Evolutionary conservation across 2,797 vertebrate species (phyloP), one percentile per base, ranked within the genome.

Genomic region (Morus bassanus): DNA sequence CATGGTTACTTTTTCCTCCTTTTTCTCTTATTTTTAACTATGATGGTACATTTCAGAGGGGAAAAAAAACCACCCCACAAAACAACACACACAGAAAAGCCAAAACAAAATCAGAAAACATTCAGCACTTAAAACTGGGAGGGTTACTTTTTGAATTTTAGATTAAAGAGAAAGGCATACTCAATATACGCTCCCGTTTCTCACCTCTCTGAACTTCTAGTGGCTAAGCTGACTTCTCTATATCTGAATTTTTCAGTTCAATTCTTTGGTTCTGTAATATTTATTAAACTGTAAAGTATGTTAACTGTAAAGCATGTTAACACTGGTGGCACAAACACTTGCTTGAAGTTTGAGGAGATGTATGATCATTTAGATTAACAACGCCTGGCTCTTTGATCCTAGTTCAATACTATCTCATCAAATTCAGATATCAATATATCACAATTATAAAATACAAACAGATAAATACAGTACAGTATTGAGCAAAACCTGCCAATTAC

Each of bases 1-100:
- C 28, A 65, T 35, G 46, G 68, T 63, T 54, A 54, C 27, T 61
- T 91, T 56, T 53, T 73, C 7, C n/a, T 70, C 39, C 22, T 54
- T 76, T 86, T 70, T 51, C 18, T 75, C 56, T 75, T 70, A 78
- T 69, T 96, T 95, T 91, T 94, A 93, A 91, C 73, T 75, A 59
- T 15, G 23, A 59, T n/a, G 61, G 61, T 39, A 64, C 41, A 83
- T 75, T 95, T 85, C 30, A 30, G 65, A 25, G 30, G 7, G 13
- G 13, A 13, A 13, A n/a, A 3, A 6, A 23, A 37, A 10, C 18
- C 45, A 10, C 45, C 45, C 45, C 18, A 73, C 43, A 69, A 85
- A 94, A 79, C 53, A 85, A 17, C 37, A 60, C 12, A 56, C 21
- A 27, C 1, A 86, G 31, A 89, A 85, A 83, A 72, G 14, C 14